Conservation (phyloP, 2,113 vertebrate genomes). For the Collichthys lucidus region DNA sequence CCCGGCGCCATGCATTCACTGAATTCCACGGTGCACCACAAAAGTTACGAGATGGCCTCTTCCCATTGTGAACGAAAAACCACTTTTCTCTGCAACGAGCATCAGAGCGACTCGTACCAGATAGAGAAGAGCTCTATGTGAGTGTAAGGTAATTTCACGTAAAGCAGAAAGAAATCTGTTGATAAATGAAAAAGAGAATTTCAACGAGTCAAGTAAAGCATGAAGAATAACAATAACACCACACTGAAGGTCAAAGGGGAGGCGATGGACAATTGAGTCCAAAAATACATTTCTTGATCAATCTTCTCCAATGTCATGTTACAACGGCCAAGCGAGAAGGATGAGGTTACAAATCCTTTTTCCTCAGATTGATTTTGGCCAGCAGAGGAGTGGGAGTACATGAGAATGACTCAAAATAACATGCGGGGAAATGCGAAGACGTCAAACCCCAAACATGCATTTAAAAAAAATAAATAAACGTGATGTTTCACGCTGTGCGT, state of each 20-base stretch:
- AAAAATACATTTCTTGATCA: conserved; percentile 82
- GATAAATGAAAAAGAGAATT: not conserved
- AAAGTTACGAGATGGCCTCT: conserved; percentile 60
- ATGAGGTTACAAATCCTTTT: conserved; percentile 78
- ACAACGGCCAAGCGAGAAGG: conserved; percentile 67
- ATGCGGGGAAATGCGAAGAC: conserved; percentile 61
- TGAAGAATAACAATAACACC: conserved; percentile 35
- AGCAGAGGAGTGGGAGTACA: conserved; percentile 55
- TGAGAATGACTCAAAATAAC: conserved; percentile 70
- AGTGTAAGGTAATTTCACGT: conserved; percentile 32
- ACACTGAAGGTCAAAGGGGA: conserved; percentile 71
- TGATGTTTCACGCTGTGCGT: conserved; percentile 3
- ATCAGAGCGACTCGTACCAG: not conserved
- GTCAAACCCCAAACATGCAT: conserved; percentile 15
- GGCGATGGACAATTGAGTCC: conserved; percentile 39
- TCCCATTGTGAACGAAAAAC: conserved; percentile 49
- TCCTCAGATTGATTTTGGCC: conserved; percentile 77
- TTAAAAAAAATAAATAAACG: too few relatives aligned
- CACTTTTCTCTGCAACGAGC: conserved; percentile 18
- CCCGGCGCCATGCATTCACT: conserved; percentile 52
- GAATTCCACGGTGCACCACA: conserved; percentile 65
- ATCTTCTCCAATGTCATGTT: conserved; percentile 80
- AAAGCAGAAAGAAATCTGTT: conserved; percentile 27
- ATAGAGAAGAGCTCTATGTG: conserved; percentile 17
- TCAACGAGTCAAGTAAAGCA: conserved; percentile 18